Base-by-base conservation (phyloP, 2,888 invertebrate species). In the Enchytraeus crypticus region DNA sequence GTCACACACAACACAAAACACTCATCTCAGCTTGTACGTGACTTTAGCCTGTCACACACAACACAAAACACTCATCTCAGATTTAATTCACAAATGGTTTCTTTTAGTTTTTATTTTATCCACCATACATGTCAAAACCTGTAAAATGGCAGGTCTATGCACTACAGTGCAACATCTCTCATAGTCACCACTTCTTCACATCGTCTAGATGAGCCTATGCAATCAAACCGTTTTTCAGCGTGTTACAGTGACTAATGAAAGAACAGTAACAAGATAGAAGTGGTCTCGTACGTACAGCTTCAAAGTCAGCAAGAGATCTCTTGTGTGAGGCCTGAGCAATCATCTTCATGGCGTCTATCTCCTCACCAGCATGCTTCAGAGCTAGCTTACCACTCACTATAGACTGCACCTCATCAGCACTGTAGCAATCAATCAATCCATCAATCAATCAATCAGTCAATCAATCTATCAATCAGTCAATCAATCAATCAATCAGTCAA, bases 301-400 rank as follows among this genome's bases (percentile, higher is more conserved):
- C 92, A 80, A 99, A 99, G 79, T 97, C 95, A 11, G 95, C 92
- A 43, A 99, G 83, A 18, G 97, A 98, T 71, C 98, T 85, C 79
- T 95, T 90, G 77, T 95, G 92, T 65, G 95, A 93, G 38, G 98
- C 93, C 68, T 89, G 87, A 0, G 97, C 97, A 32, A 99, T 91
- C 47, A 90, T 88, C 77, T 92, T 88, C 97, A 99, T 97, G 18
- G 98, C 98, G 77, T 98, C 96, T 55, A 98, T 85, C 78, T 97
- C 93, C 64, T 87, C 86, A 8, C 96, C 95, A 29, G 90, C 90
- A 81, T 99, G 93, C 76, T 96, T 97, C 34, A 98, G 85, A 2
- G 96, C 95, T 73, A 97, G 80, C 83, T 99, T 99, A 64, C 96
- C 96, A 72, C 93, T 90, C 72, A 97, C 87, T 69, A 98, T 90